phyloP scores from a whole-genome alignment of 2,797 vertebrate species.

The Parauchenoglanis punctatus region DNA sequence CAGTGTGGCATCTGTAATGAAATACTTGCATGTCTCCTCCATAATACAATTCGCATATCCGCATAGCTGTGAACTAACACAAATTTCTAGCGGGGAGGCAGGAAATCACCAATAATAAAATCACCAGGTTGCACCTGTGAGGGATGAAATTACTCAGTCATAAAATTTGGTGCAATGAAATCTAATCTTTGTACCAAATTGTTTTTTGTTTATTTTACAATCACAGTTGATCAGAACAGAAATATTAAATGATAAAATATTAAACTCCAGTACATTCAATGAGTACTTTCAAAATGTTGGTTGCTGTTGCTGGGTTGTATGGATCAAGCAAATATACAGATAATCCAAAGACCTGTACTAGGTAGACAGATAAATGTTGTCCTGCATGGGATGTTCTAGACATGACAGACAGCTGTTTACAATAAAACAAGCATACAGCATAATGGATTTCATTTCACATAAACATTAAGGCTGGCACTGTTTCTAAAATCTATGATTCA shows the following conservation, averaged over 20 bases:
- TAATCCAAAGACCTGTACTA: background rate
- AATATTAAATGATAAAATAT: background rate
- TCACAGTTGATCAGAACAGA: background rate
- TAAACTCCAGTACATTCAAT: background rate
- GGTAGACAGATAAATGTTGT: background rate
- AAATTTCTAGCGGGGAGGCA: background rate
- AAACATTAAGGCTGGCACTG: background rate
- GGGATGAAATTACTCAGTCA: conserved; percentile 3
- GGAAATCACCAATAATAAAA: background rate
- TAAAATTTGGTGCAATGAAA: background rate
- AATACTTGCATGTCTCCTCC: background rate
- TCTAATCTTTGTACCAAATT: background rate
- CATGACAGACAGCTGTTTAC: background rate
- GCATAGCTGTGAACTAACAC: background rate
- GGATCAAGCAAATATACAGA: background rate
- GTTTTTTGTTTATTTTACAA: background rate
- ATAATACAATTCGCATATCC: background rate
- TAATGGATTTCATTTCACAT: background rate
- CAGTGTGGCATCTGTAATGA: background rate
- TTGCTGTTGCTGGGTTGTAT: background rate
- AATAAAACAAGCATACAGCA: background rate
- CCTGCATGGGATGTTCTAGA: background rate
- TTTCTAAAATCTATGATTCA: background rate
- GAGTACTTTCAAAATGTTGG: background rate
- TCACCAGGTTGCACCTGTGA: background rate